Base-by-base conservation (phyloP, 2,888 invertebrate genomes). In the Heteropelma amictum region DNA sequence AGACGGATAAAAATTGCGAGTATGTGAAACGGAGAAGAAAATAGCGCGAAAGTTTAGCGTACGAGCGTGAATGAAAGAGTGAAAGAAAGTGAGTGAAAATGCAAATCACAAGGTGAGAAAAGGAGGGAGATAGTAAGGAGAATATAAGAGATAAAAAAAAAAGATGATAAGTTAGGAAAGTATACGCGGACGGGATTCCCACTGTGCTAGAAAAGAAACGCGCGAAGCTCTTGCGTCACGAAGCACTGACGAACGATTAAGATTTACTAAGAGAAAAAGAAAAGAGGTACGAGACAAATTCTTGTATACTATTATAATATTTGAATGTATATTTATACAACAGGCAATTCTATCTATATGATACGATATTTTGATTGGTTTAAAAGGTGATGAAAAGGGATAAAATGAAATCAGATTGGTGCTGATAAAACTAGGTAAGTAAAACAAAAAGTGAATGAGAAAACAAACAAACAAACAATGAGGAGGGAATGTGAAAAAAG, bases 261-360 rank as follows among this genome's bases (percentile, higher is more conserved):
- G 68, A 76, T 77, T 75, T 79, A 79, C 79, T 67, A 79, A 79
- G 74, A 72, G 64, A 77, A 49, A 28, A 38, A 30, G 8, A 35
- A 58, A 14, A 75, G 64, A 79, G 82, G 80, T 84, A 87, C 82
- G 83, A 60, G 60, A 74, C 70, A 60, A 87, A 83, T 68, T 85
- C 86, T 87, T 86, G 87, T 88, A 88, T 87, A 87, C 86, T 88
- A 87, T 89, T 87, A 87, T 85, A 84, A 86, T 87, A 88, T 87
- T 88, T 85, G 85, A 87, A 86, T 87, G 86, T 88, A 88, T 88
- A 87, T 89, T 87, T 88, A 88, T 88, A 89, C 85, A 85, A 85
- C 87, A 85, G 85, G 86, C 88, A 87, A 88, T 86, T 63, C 85
- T 86, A 86, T 87, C 86, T 87, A 86, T 86, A 86, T 82, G 85